These are phyloP conservation scores for Dendrocincla tyrannina DNA, from an alignment of 2,797 vertebrate genomes.

Conservation along the genomic window DNA sequence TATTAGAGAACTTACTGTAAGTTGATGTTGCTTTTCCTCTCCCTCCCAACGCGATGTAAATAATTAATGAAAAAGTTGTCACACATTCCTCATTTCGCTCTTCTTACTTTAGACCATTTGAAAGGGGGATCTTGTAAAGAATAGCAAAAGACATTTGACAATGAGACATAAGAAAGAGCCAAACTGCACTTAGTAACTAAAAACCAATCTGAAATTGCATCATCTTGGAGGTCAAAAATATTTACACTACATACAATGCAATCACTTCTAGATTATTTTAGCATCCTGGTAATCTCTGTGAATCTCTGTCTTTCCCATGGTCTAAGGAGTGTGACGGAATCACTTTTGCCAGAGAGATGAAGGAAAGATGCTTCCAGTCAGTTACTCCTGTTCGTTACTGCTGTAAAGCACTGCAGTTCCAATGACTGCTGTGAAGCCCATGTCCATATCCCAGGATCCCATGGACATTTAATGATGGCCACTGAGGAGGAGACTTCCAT, in stretches of 20 bases:
- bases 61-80: neutral
- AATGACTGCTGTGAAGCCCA: neutral
- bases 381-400: neutral
- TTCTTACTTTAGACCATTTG: neutral
- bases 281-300: neutral
- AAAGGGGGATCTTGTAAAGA: neutral
- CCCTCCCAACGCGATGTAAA: neutral
- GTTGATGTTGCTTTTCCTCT: neutral
- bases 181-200: neutral
- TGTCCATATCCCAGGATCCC: neutral
- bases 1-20: neutral
- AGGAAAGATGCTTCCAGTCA: neutral
- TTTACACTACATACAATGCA: neutral
- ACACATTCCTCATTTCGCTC: neutral
- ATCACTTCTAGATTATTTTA: neutral
- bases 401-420: neutral
- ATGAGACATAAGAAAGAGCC: neutral
- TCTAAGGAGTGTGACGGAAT: neutral
- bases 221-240: neutral
- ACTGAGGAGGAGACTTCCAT: neutral
- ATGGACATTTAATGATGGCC: neutral
- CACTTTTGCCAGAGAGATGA: neutral
- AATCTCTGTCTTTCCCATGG: neutral
- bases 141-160: neutral
- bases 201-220: neutral